Base-by-base conservation (phyloP, 53 echinoderm and acorn worm genomes). In the Temnopleurus reevesii region DNA sequence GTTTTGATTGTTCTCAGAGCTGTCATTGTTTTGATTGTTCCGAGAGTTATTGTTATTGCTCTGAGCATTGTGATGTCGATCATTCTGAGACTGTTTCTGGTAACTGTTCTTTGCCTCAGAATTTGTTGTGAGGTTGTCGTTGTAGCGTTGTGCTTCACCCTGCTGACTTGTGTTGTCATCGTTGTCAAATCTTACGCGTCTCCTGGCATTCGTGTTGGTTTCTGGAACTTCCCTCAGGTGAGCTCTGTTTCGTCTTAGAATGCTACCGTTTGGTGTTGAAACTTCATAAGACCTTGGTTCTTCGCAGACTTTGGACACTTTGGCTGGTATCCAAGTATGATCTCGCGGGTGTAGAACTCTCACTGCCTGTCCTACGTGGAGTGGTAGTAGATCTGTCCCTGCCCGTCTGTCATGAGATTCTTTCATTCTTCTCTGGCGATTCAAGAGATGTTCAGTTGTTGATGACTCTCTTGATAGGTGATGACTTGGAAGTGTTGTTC, bases 221-320 rank as follows among this genome's bases (percentile, higher is more conserved):
- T 49, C 7, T 18, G n/a, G 89, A 26, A 90, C 45, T 53, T 92
- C 89, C 21, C 91, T 80, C 36, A 95, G 33, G 76, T 95, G 95
- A n/a, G 71, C 59, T n/a, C 95, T 46, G 77, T 91, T 95, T 15
- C 89, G 64, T 45, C 93, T 61, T 45, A 91, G 57, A 8, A 66
- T 53, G 34, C 77, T 43, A 13, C 95, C 95, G 71, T 90, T 92
- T 45, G 92, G 90, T 7, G 91, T 92, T 21, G 87, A 43, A 6
- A 54, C 63, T 34, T 88, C 90, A 29, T 93, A 93, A 27, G 95
- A 93, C 43, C 92, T 45, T 12, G 93, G 95, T 77, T 90, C 89
- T 8, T 85, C 91, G 55, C 91, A 83, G 24, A 91, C 87, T 41
- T 59, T 92, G 17, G 71, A 36, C 17, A 95, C 61, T 36, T 81